Evolutionary conservation across 2,888 invertebrate genomes (phyloP).

Genomic region (Agapetus fuscipes): DNA sequence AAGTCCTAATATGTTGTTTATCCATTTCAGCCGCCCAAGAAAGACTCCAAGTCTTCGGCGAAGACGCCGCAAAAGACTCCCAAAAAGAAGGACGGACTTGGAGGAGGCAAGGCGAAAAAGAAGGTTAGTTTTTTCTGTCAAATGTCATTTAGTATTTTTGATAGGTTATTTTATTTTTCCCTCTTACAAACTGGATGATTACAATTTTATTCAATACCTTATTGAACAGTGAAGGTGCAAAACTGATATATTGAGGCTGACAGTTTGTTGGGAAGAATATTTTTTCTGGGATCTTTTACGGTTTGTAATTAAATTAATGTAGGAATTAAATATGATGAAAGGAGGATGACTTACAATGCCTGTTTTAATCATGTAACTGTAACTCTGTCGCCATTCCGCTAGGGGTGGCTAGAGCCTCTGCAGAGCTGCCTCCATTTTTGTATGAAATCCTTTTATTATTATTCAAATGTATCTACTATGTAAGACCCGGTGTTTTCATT

Average conservation of each 20-base stretch:
- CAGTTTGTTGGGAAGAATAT: conserved; percentile 12
- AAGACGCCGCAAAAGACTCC: conserved; percentile 91
- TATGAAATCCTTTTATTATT: no score
- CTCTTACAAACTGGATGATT: conserved; percentile 32
- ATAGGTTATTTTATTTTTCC: neutral
- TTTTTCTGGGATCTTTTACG: no score
- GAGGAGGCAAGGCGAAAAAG: conserved; percentile 93
- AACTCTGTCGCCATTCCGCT: no score
- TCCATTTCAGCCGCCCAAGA: conserved; percentile 77
- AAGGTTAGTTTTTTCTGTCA: conserved; percentile 54
- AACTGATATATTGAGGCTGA: conserved; percentile 61
- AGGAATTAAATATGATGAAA: no score
- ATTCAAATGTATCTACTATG: no score
- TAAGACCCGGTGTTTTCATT: no score
- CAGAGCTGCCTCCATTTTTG: no score
- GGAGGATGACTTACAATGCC: no score
- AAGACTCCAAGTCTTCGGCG: conserved; percentile 82
- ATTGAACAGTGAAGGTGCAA: conserved; percentile 40
- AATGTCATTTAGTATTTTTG: no score
- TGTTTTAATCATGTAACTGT: no score
- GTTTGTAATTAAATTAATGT: no score
- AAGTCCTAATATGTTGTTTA: conserved; percentile 15
- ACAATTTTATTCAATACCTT: conserved; percentile 33
- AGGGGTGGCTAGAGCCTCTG: no score
- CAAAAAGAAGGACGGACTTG: conserved; percentile 92